A percentile compares a stretch with the other conserved stretches of the same genome.
Conservation (phyloP, 2,888 invertebrate species). For the Colletes collaris region DNA sequence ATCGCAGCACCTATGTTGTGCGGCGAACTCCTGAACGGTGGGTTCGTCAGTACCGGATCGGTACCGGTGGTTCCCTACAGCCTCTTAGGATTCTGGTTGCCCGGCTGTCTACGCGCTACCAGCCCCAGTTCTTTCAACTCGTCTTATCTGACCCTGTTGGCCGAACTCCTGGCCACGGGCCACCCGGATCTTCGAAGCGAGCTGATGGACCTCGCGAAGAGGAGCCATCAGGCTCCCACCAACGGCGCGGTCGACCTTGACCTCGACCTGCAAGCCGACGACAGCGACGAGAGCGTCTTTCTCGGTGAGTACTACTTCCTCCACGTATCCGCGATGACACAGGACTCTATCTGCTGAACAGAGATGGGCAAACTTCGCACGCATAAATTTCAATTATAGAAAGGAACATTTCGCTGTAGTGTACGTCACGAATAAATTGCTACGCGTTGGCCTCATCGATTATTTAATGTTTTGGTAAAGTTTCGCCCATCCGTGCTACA, state of each 20-base stretch:
- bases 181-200: slow-evolving; percentile 69
- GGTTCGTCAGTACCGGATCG: slow-evolving; percentile 82
- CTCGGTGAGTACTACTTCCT: slow-evolving; percentile 75
- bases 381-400: too few relatives aligned
- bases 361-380: too few relatives aligned
- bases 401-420: too few relatives aligned
- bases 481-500: too few relatives aligned
- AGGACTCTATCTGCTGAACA: background rate
- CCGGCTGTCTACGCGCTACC: slow-evolving; percentile 80
- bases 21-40: slow-evolving; percentile 83
- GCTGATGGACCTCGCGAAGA: slow-evolving; percentile 74
- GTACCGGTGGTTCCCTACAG: slow-evolving; percentile 81
- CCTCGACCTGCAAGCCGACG: slow-evolving; percentile 74
- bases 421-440: too few relatives aligned
- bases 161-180: slow-evolving; percentile 79
- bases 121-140: slow-evolving; percentile 77
- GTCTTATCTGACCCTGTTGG: slow-evolving; percentile 79
- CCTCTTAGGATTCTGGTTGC: slow-evolving; percentile 81
- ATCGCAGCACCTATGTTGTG: slow-evolving; percentile 82
- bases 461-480: too few relatives aligned
- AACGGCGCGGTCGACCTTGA: slow-evolving; percentile 75
- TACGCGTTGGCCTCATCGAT: too few relatives aligned
- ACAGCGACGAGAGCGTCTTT: slow-evolving; percentile 80
- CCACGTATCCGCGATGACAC: too few relatives aligned
- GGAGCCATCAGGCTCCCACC: slow-evolving; percentile 68